Base-by-base conservation (phyloP, 2,888 invertebrate genomes). In the Morinoia aosen region DNA sequence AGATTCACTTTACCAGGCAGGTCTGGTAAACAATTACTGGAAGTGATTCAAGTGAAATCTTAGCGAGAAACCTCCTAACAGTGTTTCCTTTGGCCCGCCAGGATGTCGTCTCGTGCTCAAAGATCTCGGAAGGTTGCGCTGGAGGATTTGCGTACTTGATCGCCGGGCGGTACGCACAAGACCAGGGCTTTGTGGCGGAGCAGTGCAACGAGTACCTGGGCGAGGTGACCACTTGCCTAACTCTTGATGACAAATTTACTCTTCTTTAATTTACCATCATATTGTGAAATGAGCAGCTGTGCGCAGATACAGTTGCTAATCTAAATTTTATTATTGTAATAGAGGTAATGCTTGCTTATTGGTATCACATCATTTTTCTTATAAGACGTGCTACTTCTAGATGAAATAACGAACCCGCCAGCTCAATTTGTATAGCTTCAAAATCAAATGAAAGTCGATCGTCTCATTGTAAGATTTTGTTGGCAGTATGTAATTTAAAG, bases 71-170 rank as follows among this genome's bases (percentile, higher is more conserved):
- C 16, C 25, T 76, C 76, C 76, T 76, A 76, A 76, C 7, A 76
- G 25, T 76, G 16, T 8, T 76, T 33, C 10, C 76, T 10, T 76
- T 76, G 76, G 76, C 25, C 14, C 76, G 33, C 25, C 56, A 88
- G 96, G 97, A 97, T 96, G 97, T 97, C 39, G 97, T 97, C 10
- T 97, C 97, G 96, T 97, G 97, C 97, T 97, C 97, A 93, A 97
- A 97, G 97, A 97, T 97, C 96, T 97, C 97, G 16, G 97, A 97
- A 97, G 97, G 97, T 39, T 97, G 97, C 96, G 97, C 96, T 56
- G 97, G 97, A n/a, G 97, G 97, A 4, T 97, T 97, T 96, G 97
- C 97, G 19, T 97, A 97, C 96, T 97, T 97, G 61, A 97, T 97
- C 58, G 97, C 97, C 33, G 97, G 97, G 0, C 97, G 97, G 96